These are phyloP conservation scores for Jacana jacana DNA, from an alignment of 2,113 vertebrate genomes.

Conservation along the genomic window DNA sequence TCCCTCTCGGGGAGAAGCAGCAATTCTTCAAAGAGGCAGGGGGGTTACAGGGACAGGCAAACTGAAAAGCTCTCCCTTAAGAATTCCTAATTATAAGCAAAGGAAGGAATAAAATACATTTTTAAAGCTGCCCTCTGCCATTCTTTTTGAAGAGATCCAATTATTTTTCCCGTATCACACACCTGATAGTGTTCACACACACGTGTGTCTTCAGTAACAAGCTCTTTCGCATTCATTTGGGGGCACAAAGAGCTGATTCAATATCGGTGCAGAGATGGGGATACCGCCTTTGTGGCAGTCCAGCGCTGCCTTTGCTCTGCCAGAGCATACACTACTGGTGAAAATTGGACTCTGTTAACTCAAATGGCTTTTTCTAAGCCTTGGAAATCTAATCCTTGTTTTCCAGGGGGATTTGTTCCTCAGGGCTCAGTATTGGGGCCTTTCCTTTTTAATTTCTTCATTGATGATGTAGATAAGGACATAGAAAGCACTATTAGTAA, in stretches of 20 bases:
- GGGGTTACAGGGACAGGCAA: not conserved
- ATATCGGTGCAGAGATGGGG: not conserved
- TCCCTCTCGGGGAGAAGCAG: not conserved
- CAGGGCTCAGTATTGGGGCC: too few relatives aligned
- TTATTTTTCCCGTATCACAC: conserved; percentile 20
- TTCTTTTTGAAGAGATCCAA: conserved; percentile 27
- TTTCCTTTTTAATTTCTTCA: too few relatives aligned
- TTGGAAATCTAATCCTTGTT: too few relatives aligned
- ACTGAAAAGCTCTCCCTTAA: conserved; percentile 20
- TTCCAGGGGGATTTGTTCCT: too few relatives aligned
- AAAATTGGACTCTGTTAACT: not conserved
- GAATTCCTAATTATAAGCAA: conserved; percentile 53
- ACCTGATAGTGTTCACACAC: not conserved
- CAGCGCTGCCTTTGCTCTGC: not conserved
- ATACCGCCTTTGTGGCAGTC: not conserved
- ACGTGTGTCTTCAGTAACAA: not conserved
- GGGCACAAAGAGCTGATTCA: not conserved
- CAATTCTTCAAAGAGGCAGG: conserved; percentile 36
- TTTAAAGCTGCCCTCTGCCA: conserved; percentile 44
- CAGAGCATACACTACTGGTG: not conserved
- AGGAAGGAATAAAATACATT: conserved; percentile 50
- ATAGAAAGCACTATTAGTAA: too few relatives aligned
- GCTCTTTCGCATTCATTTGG: not conserved
- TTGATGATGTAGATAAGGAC: too few relatives aligned
- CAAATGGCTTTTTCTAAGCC: not conserved